phyloP scores from a whole-genome alignment of 2,797 vertebrate species.

The Takifugu ocellatus region DNA sequence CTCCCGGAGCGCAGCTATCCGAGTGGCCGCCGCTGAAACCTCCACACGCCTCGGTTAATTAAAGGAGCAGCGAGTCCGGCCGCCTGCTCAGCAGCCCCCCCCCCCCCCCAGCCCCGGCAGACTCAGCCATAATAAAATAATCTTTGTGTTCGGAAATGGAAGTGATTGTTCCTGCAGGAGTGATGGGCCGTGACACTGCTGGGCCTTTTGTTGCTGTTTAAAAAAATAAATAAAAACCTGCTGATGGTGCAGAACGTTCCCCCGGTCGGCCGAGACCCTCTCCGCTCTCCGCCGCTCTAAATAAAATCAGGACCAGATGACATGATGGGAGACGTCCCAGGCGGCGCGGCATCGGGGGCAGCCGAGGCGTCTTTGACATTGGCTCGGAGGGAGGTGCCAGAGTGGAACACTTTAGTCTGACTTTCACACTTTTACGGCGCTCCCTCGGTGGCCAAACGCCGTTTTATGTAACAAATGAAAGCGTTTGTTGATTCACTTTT shows the following conservation, averaged over 20 bases:
- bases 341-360: slow-evolving; percentile 40
- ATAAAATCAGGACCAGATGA: slow-evolving; percentile 33
- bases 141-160: not conserved
- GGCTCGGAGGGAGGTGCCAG: slow-evolving; percentile 36
- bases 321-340: slow-evolving; percentile 39
- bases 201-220: not conserved
- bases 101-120: not conserved
- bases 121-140: not conserved
- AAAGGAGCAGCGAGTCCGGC: not conserved
- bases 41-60: not conserved
- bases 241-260: slow-evolving; percentile 3
- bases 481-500: too few relatives aligned
- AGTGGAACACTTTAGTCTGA: slow-evolving; percentile 40
- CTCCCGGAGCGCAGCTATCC: not conserved
- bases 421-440: slow-evolving; percentile 36
- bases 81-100: not conserved
- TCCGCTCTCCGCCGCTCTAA: slow-evolving; percentile 18
- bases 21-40: not conserved
- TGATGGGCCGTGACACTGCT: not conserved
- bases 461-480: too few relatives aligned
- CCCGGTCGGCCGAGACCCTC: not conserved
- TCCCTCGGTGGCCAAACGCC: too few relatives aligned
- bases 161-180: not conserved
- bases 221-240: too few relatives aligned
- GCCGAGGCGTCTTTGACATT: slow-evolving; percentile 35